These are phyloP conservation scores for Tarsius wallacei DNA, from an alignment of 2,797 vertebrate species.

Conservation along the genomic window DNA sequence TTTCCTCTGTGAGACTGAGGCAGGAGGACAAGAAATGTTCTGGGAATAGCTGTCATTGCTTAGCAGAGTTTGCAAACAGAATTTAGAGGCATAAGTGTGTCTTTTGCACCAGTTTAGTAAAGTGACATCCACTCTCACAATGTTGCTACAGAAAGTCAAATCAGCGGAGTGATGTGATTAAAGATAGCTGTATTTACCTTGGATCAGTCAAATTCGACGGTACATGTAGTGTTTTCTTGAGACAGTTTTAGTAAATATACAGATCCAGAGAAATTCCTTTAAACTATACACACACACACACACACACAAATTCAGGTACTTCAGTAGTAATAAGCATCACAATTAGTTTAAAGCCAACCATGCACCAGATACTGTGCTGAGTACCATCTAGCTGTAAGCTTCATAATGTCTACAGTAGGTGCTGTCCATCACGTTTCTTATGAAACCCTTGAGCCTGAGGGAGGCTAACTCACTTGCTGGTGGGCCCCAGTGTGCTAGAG, in stretches of 20 bases:
- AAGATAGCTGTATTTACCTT: constrained; percentile 26
- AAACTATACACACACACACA: not conserved
- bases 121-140: constrained; percentile 55
- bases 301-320: not conserved
- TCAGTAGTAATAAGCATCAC: not conserved
- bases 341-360: not conserved
- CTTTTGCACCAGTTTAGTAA: not conserved
- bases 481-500: not conserved
- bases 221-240: constrained; percentile 3
- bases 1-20: constrained; percentile 44
- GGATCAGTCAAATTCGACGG: not conserved
- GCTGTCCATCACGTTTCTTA: not conserved
- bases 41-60: constrained; percentile 70
- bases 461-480: not conserved
- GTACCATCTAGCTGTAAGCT: not conserved
- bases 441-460: not conserved
- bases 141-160: constrained; percentile 60
- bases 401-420: not conserved
- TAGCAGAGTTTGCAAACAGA: constrained; percentile 76
- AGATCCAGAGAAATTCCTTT: not conserved
- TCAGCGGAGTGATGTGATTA: constrained; percentile 21
- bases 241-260: constrained; percentile 65
- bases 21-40: constrained; percentile 57
- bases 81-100: not conserved
- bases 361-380: not conserved